Evolutionary conservation across 2,888 invertebrate species (phyloP), one percentile per base, ranked within the genome.

Genomic region (Chymomyza fuscimana): DNA sequence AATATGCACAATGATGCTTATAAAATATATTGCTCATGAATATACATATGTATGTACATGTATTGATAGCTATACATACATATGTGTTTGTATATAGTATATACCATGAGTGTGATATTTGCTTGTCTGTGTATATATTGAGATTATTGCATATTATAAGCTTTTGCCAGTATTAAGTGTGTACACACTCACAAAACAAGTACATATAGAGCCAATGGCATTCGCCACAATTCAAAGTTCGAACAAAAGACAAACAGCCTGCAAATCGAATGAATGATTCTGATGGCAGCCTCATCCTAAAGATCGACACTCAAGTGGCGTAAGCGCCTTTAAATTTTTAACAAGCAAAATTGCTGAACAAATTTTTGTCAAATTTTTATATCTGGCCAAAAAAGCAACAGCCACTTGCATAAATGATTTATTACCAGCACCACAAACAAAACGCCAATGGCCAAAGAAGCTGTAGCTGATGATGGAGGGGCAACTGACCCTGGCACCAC

Each of bases 1-100:
- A 88, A 85, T 88, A 85, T 85, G 78, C 88, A 85, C 75, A 87
- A 86, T 86, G 84, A 84, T 82, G 84, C 86, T 88, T 86, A 86
- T 86, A 77, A 80, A 78, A 84, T 88, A 84, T 78, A 88, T 86
- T 81, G 79, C 87, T 78, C 79, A 81, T 81, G 83, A 83, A 83
- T 81, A 79, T 79, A 81, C 81, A 77, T 65, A 80, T 67, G 65
- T 59, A 70, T 69, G 70, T 74, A 72, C 19, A 6, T 61, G 40
- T 36, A 56, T 40, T 65, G 40, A 32, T 7, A 32, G 32, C 32
- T 32, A 32, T 32, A 5, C 9, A 32, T 32, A 5, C 9, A 32
- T 25, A 12, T 58, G 15, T 52, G 19, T 66, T 19, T 56, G 25
- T 46, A n/a, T 51, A 7, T 66, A 15, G 15, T 15, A 19, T 64